Percentiles rank a stretch among this genome's conserved stretches.
Conservation (phyloP, 2,113 vertebrate species). For the Maccullochella peelii region DNA sequence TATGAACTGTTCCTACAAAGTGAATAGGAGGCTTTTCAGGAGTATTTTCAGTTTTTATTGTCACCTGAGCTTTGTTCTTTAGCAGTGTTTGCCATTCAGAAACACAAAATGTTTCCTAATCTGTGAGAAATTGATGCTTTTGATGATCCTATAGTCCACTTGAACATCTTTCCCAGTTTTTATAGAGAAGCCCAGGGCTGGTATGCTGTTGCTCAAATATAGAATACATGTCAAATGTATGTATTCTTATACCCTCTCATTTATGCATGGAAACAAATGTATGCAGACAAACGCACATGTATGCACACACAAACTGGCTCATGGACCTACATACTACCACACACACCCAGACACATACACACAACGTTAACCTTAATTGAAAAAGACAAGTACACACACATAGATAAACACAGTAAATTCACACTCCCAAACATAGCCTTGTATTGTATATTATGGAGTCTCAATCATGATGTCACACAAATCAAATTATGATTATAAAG, state of each 20-base stretch:
- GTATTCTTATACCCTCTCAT: background rate
- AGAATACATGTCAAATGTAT: constrained; percentile 27
- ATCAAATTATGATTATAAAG: constrained; percentile 24
- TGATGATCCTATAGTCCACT: background rate
- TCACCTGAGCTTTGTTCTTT: background rate
- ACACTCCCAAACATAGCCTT: background rate
- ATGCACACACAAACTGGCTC: background rate
- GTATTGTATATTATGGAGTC: background rate
- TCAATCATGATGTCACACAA: constrained; percentile 24
- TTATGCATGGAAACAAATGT: constrained; percentile 23
- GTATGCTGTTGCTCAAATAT: constrained; percentile 19
- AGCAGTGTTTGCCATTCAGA: background rate
- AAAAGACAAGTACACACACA: constrained; percentile 29
- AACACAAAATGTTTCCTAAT: background rate
- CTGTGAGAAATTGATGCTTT: background rate
- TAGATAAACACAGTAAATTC: background rate
- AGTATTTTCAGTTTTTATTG: background rate
- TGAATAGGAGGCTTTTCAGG: background rate
- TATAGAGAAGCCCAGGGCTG: background rate
- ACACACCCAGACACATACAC: background rate
- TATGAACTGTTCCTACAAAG: background rate
- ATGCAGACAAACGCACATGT: background rate
- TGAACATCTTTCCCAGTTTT: background rate
- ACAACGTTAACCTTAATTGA: constrained; percentile 6
- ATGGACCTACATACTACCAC: background rate